Evolutionary conservation across 2,797 vertebrate genomes (phyloP).

Genomic region (Hephaestus fuliginosus): DNA sequence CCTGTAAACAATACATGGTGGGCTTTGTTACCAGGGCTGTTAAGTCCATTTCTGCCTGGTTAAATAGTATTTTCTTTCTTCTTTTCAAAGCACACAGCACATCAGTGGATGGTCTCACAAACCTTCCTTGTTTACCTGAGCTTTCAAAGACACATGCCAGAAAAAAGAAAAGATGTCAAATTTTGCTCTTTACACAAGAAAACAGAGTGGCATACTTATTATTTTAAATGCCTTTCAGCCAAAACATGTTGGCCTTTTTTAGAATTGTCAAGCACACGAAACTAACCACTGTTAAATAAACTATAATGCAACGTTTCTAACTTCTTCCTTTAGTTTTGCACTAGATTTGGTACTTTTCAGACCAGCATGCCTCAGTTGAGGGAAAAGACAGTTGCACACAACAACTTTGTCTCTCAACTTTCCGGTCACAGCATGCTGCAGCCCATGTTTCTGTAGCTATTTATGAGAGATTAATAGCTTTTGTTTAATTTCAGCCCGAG

Average conservation of each 20-base stretch:
- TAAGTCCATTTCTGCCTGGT: slow-evolving; percentile 17
- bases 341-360: slow-evolving; percentile 1
- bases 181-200: background rate
- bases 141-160: background rate
- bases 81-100: background rate
- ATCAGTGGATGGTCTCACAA: background rate
- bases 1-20: background rate
- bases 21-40: background rate
- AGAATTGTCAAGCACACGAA: background rate
- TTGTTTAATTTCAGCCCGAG: slow-evolving; percentile 49
- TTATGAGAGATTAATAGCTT: slow-evolving; percentile 60
- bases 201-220: background rate
- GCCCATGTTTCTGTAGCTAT: slow-evolving; percentile 32
- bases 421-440: slow-evolving; percentile 32
- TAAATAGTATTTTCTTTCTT: background rate
- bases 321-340: background rate
- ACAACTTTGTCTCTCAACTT: background rate
- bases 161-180: background rate
- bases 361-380: no score
- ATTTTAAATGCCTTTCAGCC: background rate
- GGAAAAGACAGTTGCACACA: background rate
- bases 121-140: background rate
- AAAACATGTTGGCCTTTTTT: background rate
- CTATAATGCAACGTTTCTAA: background rate
- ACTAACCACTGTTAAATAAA: background rate